A percentile compares a stretch with the other conserved stretches of the same genome.
Evolutionary conservation across 2,797 vertebrate genomes (phyloP).

Genomic region (Melanotaenia pygmaea): DNA sequence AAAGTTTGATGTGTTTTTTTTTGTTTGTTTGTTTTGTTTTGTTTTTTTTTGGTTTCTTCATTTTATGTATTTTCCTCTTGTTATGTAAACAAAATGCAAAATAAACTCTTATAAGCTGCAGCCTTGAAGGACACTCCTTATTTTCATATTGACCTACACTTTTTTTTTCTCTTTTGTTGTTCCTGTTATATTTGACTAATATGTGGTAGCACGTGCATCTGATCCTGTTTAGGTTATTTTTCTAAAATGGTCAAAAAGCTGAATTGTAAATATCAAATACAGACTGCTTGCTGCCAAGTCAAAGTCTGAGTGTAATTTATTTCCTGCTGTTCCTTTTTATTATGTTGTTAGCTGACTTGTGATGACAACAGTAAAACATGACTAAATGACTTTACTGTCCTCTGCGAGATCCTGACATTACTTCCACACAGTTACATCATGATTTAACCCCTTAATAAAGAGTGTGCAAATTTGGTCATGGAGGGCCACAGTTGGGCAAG

Average conservation of each 20-base stretch:
- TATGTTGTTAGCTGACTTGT: neutral
- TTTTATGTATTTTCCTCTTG: neutral
- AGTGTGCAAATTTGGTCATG: no score
- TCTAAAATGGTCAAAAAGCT: neutral
- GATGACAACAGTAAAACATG: no score
- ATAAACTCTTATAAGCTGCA: neutral
- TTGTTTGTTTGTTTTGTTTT: neutral
- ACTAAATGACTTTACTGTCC: no score
- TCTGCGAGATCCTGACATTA: no score
- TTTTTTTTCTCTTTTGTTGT: neutral
- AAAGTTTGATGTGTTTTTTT: constrained; percentile 1
- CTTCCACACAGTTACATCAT: no score
- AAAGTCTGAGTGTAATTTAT: neutral
- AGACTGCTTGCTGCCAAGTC: constrained; percentile 10
- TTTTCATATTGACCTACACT: neutral
- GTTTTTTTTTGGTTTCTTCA: neutral
- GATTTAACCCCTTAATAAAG: no score
- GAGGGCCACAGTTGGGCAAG: no score
- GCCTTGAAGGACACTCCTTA: neutral
- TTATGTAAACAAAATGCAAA: constrained; percentile 1
- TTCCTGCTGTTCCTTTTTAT: neutral
- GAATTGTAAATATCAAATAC: constrained; percentile 8
- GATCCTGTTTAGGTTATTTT: constrained; percentile 10
- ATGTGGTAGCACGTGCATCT: neutral
- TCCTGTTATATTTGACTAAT: neutral